Evolutionary conservation across 2,797 vertebrate genomes (phyloP), one percentile per base, ranked within the genome.

Genomic region (Heteromormyrus szaboi): DNA sequence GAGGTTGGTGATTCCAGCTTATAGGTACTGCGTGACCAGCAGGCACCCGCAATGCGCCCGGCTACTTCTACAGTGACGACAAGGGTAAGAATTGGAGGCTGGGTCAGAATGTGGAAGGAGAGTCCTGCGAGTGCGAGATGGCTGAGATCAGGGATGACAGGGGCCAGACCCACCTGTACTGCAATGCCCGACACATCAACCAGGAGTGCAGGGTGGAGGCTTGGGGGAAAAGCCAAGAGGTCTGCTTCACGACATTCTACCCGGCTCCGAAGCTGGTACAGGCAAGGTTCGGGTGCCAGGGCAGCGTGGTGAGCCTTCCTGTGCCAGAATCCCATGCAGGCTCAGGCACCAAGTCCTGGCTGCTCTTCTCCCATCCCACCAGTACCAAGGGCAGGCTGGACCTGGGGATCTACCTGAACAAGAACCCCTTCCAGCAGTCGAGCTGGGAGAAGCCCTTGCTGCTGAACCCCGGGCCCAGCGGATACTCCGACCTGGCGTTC

Each of bases 351-450:
- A 92, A 92, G 0, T 92, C 94, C 0, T 98, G 98, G 97, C 94
- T 99, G 2, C 93, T 99, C 1, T 99, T 97, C 93, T 96, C 97
- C 25, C 97, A 99, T 86, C 98, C 98, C 0, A 96, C 96, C 0
- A 90, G 90, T 72, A 96, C 59, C 41, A 94, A 0, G 0, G 89
- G 33, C 0, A 96, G 98, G 2, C 88, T 91, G 0, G 93, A 98
- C 91, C 91, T 99, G 90, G 98, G 98, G 0, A 90, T 99, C 90
- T 98, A 98, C 7, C 88, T 98, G 59, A 99, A 98, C 92, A 93
- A 92, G 0, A 93, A 92, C 4, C 98, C 98, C 0, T 90, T 96
- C 91, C 94, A 95, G 4, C 89, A 83, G 0, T 91, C 89, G 0
- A 91, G 89, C 0, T 99, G 98, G 98, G 89, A 93, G 87, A 68